Percentiles rank a stretch among this genome's conserved stretches.
phyloP scores from a whole-genome alignment of 2,113 vertebrate species.

The Dasyornis broadbenti region DNA sequence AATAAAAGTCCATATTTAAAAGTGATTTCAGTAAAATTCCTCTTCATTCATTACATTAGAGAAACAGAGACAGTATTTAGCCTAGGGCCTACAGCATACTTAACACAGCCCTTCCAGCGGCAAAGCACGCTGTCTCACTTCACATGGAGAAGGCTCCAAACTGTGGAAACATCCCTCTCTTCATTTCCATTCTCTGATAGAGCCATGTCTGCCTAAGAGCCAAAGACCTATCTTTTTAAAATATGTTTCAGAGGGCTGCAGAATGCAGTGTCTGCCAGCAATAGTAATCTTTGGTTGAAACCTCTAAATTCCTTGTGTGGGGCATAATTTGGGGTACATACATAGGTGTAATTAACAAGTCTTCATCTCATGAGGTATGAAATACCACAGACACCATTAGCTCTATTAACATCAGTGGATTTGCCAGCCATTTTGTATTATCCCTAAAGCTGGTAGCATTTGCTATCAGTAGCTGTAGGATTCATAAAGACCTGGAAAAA shows the following conservation, averaged over 20 bases:
- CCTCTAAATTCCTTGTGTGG: background rate
- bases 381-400: background rate
- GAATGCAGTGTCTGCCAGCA: background rate
- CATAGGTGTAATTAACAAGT: background rate
- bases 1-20: background rate
- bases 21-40: background rate
- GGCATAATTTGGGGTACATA: background rate
- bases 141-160: accelerated
- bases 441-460: background rate
- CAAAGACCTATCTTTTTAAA: background rate
- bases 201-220: background rate
- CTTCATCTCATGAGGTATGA: background rate
- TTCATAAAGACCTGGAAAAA: background rate
- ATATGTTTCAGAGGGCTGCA: background rate
- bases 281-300: background rate
- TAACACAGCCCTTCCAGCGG: background rate
- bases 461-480: background rate
- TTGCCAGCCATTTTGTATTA: background rate
- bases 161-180: background rate
- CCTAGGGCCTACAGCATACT: background rate
- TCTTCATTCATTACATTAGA: background rate
- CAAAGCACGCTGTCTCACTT: background rate
- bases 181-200: background rate
- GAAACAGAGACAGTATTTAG: background rate
- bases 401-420: background rate